Base-by-base conservation (phyloP, 2,888 invertebrate species). In the Dryococelus australis region DNA sequence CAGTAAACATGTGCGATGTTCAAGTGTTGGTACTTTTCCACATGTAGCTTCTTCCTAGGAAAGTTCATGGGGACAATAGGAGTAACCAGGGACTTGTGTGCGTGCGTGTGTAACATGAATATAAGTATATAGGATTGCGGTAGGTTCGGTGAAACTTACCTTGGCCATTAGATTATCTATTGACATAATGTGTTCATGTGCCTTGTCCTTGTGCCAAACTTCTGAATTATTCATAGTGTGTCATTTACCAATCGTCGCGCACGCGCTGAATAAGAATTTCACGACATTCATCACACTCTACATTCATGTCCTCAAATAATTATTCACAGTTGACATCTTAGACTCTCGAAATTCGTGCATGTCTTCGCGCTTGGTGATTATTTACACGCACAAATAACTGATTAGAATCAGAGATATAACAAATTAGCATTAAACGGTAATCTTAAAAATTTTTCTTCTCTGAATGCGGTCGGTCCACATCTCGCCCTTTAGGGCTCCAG, bases 221-320 rank as follows among this genome's bases (percentile, higher is more conserved):
- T 65, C 8, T 65, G 65, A 65, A 65, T 65, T 65, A 65, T 65
- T 65, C 65, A 65, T 65, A 2, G 65, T 20, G 47, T 47, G 47
- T 47, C 47, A 13, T 47, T 13, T 10, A 65, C 65, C 65, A 24
- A 12, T 65, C 65, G n/a, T 65, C 24, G 65, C 65, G 16, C 65
- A 65, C 65, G n/a, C n/a, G 65, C 65, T 24, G 65, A n/a, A 65
- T 65, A n/a, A 65, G 65, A 65, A 65, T 65, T 65, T 65, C 65
- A 65, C 8, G 24, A n/a, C 65, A n/a, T 0, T 65, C 0, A 47
- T 51, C 2, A 51, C 20, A 51, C 51, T 51, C 20, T 51, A 16
- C 2, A 51, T 65, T 65, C 16, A 20, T 20, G n/a, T 65, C 65
- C 16, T 65, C n/a, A n/a, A 65, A n/a, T 9, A 20, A 24, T 65